Base-by-base conservation (phyloP, 2,888 invertebrate species). In the Athalia circularis region DNA sequence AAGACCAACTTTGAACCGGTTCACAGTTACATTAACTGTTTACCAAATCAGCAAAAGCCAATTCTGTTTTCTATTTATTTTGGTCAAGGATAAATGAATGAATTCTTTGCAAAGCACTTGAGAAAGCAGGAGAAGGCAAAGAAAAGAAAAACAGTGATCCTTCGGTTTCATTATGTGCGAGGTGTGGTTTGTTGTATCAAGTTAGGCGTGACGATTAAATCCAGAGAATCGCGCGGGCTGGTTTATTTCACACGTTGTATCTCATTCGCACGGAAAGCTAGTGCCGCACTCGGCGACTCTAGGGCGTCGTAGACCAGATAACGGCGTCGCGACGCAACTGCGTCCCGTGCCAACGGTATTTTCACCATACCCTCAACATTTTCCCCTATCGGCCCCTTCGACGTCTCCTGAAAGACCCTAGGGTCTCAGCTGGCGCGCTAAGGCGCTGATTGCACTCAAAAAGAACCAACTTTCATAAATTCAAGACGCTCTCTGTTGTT, bases 371-470 rank as follows among this genome's bases (percentile, higher is more conserved):
- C 72, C 47, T 59, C 59, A 9, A 9, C 59, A 45, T 59, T 72
- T 72, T 9, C 72, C 72, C 72, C 52, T 72, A 45, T 59, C 57
- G 52, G 67, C 76, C 80, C 80, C 79, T 79, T 81, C 79, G 79
- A 82, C 80, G 70, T 62, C 52, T 67, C 59, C 59, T 61, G 65
- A 64, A 68, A 68, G 75, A 79, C 79, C 80, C 79, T 79, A 79
- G 79, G 82, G 80, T 79, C 82, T 78, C 83, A 83, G 81, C 82
- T 83, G 83, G 79, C 79, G 79, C 78, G 61, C 78, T 72, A 76
- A 80, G 80, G 79, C 82, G 82, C 80, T 83, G 83, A 83, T 82
- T 82, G 82, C 81, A 81, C 67, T 81, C 79, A 81, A 82, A 81
- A 80, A 80, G 62, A 75, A 75, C 61, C 61, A 75, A 64, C 75